Percentiles rank a stretch among this genome's conserved stretches.
Conservation (phyloP, 2,113 vertebrate species). For the Oceanodroma tethys region DNA sequence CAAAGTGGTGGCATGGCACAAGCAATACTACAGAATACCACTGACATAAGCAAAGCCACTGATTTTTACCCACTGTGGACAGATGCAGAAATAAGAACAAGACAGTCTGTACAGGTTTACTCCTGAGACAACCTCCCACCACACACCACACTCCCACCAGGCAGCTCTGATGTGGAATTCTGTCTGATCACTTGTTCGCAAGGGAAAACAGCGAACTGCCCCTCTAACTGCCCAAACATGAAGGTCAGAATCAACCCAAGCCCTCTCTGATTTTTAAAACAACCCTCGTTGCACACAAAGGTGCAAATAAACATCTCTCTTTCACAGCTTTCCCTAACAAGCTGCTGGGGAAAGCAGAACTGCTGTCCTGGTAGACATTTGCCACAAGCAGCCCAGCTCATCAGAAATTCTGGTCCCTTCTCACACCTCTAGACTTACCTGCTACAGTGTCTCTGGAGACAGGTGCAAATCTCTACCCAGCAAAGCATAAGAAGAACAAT, state of each 20-base stretch:
- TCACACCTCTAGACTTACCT: slow-evolving; percentile 45
- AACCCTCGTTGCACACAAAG: neutral
- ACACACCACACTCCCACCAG: neutral
- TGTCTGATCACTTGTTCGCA: neutral
- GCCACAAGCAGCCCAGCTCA: neutral
- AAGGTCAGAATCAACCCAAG: neutral
- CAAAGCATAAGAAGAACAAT: slow-evolving; percentile 26
- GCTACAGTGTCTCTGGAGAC: neutral
- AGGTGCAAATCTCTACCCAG: slow-evolving; percentile 58
- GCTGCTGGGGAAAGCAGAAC: neutral
- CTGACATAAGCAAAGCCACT: neutral
- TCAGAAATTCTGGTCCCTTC: neutral
- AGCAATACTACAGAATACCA: neutral
- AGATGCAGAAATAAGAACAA: neutral
- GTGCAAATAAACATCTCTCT: neutral
- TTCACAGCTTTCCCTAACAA: neutral
- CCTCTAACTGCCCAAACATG: neutral
- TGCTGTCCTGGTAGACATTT: neutral
- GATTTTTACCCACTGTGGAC: neutral
- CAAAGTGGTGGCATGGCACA: neutral
- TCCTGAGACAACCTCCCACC: neutral
- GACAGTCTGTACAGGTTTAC: neutral
- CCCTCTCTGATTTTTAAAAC: neutral
- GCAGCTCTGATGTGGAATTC: neutral
- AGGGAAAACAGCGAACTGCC: neutral